phyloP scores from a whole-genome alignment of 2,113 vertebrate genomes.

The Xyliphius kryptos region DNA sequence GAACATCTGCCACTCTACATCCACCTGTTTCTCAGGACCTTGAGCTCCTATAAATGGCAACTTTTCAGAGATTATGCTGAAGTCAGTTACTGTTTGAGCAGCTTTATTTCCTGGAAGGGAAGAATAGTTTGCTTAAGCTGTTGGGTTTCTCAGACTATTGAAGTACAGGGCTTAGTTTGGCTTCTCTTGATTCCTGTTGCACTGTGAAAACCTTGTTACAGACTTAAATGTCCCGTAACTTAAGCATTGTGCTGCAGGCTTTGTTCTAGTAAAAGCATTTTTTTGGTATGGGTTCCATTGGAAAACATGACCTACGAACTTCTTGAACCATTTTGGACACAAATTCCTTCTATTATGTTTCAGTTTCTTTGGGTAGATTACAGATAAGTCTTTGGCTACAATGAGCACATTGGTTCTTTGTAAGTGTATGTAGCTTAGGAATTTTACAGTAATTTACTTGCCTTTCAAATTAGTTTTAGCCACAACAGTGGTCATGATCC shows the following conservation, averaged over 20 bases:
- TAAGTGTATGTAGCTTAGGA: too few species aligned
- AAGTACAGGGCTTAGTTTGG: conserved; percentile 17
- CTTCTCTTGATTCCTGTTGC: background rate
- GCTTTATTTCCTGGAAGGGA: conserved; percentile 50
- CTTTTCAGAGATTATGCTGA: conserved; percentile 29
- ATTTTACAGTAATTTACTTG: too few species aligned
- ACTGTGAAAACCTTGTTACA: conserved; percentile 7
- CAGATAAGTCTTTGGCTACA: too few species aligned
- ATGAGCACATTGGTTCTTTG: too few species aligned
- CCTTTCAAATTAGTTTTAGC: too few species aligned
- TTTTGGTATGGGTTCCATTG: background rate
- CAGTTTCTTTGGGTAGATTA: too few species aligned
- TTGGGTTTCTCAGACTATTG: conserved; percentile 53
- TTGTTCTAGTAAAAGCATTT: conserved; percentile 1
- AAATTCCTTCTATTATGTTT: too few species aligned
- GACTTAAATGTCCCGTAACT: conserved; percentile 24
- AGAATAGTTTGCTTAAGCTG: conserved; percentile 59
- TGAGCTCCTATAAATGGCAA: conserved; percentile 40
- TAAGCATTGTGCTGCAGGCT: background rate
- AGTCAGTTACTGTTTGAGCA: conserved; percentile 53
- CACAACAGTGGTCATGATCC: too few species aligned
- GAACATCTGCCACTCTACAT: conserved; percentile 36
- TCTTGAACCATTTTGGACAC: background rate
- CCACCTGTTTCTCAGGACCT: conserved; percentile 58
- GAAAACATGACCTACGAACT: background rate